A percentile compares a stretch with the other conserved stretches of the same genome.
phyloP scores from a whole-genome alignment of 2,797 vertebrate species.

The Peromyscus attwateri region DNA sequence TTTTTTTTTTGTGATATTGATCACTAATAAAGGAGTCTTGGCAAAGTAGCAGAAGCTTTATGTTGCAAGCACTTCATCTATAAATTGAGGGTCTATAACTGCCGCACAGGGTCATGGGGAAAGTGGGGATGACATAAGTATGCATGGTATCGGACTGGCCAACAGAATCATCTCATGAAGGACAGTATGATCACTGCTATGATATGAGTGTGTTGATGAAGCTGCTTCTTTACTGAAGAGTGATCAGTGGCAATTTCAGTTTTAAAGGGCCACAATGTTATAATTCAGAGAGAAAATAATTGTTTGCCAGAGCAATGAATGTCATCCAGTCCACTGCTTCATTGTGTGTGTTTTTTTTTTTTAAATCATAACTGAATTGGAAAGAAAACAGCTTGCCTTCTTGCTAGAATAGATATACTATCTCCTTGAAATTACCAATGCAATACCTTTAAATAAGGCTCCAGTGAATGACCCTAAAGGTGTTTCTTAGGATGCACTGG shows the following conservation, averaged over 20 bases:
- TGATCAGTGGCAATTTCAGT: neutral
- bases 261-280: neutral
- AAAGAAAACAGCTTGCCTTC: neutral
- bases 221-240: neutral
- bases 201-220: neutral
- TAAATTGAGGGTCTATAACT: too few relatives aligned
- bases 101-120: neutral
- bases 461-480: neutral
- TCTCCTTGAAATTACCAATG: neutral
- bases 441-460: neutral
- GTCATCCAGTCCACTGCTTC: too few relatives aligned
- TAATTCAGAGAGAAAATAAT: neutral
- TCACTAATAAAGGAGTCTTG: neutral
- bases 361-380: neutral
- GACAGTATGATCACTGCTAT: neutral
- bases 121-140: neutral
- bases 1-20: neutral
- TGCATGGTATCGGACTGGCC: neutral
- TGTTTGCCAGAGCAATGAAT: neutral
- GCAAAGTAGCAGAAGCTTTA: neutral
- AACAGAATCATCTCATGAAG: neutral
- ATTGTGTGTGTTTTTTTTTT: neutral
- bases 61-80: neutral
- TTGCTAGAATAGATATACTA: neutral
- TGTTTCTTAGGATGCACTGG: neutral